Evolutionary conservation across 2,113 vertebrate species (phyloP).

Genomic region (Notothenia rossii): DNA sequence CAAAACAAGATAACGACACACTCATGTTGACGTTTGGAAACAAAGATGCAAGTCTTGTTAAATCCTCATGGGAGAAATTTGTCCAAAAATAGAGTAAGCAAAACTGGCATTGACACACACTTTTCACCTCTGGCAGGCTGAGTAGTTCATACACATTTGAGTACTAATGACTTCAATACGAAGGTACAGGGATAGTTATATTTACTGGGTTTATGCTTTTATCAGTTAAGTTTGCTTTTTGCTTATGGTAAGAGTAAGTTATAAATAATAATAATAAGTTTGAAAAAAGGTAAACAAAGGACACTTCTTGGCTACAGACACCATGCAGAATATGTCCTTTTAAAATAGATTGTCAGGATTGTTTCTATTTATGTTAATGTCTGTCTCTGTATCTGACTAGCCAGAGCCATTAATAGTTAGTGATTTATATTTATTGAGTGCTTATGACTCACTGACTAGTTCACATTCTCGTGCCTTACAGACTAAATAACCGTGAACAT

Average conservation of each 20-base stretch:
- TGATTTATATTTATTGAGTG: conserved; percentile 57
- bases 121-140: conserved; percentile 23
- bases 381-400: not conserved
- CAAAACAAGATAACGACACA: not conserved
- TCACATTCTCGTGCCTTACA: conserved; percentile 12
- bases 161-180: not conserved
- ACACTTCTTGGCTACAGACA: conserved; percentile 7
- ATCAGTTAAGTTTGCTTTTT: not conserved
- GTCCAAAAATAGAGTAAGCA: conserved; percentile 43
- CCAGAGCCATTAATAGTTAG: conserved; percentile 21
- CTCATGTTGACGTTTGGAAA: conserved; percentile 17
- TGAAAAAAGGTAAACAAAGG: conserved; percentile 34
- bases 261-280: conserved; percentile 11
- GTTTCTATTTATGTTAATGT: not conserved
- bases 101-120: conserved; percentile 16
- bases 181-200: not conserved
- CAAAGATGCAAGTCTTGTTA: conserved; percentile 27
- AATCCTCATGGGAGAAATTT: conserved; percentile 23
- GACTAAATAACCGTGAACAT: not conserved
- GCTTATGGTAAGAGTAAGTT: not conserved
- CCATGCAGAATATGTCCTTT: not conserved
- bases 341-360: conserved; percentile 3
- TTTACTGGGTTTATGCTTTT: not conserved
- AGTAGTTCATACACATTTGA: conserved; percentile 13
- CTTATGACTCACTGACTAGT: conserved; percentile 53